Evolutionary conservation across 2,888 invertebrate species (phyloP).

Genomic region (Phengaris arion): DNA sequence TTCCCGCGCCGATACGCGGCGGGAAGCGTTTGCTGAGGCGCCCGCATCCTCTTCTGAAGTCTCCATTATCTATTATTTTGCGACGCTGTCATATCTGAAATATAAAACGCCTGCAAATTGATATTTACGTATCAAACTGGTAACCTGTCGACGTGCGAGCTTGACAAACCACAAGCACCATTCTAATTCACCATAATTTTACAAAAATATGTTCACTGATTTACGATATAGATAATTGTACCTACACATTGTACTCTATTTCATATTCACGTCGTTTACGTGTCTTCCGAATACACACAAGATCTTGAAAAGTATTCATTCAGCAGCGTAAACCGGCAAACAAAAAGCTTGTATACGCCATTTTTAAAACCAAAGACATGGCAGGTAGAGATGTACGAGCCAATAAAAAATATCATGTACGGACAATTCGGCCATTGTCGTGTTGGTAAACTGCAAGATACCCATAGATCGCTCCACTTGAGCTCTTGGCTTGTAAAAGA

Average conservation of each 20-base stretch:
- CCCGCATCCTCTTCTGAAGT: constrained; percentile 79
- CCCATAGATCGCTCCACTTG: constrained; percentile 77
- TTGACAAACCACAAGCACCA: constrained; percentile 78
- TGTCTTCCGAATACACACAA: constrained; percentile 64
- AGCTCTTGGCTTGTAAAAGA: constrained; percentile 75
- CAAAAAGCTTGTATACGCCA: constrained; percentile 82
- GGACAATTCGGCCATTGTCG: constrained; percentile 79
- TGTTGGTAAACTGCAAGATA: constrained; percentile 79
- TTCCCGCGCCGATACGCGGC: constrained; percentile 79
- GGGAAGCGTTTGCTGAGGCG: constrained; percentile 75
- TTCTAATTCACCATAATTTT: constrained; percentile 80
- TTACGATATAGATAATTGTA: constrained; percentile 73
- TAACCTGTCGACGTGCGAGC: constrained; percentile 78
- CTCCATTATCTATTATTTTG: constrained; percentile 80
- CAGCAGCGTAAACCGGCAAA: constrained; percentile 80
- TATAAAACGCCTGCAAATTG: constrained; percentile 73
- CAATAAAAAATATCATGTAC: constrained; percentile 78
- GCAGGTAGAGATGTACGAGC: constrained; percentile 75
- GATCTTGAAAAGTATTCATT: constrained; percentile 65
- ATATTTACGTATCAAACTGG: constrained; percentile 76
- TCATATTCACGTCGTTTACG: constrained; percentile 76
- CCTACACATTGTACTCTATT: constrained; percentile 77
- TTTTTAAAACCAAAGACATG: constrained; percentile 81
- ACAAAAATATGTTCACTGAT: constrained; percentile 72
- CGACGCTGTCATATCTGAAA: constrained; percentile 78